phyloP scores from a whole-genome alignment of 2,797 vertebrate species.

The Danio jaintianensis region DNA sequence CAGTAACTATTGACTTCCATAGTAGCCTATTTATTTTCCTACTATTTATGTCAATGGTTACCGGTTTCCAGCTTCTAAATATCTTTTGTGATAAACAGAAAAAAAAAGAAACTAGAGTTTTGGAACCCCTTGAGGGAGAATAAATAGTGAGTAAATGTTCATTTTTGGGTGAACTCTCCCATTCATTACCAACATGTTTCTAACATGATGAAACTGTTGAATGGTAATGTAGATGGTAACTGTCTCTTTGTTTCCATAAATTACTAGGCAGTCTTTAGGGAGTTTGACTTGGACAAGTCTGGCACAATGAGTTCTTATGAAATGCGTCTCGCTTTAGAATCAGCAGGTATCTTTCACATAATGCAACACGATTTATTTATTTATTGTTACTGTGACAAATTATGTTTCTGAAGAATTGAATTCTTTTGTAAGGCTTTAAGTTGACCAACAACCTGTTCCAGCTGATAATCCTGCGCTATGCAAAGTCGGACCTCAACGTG shows the following conservation, averaged over 20 bases:
- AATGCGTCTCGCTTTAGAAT: slow-evolving; percentile 85
- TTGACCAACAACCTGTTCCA: slow-evolving; percentile 82
- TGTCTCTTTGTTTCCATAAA: neutral
- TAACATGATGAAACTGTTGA: neutral
- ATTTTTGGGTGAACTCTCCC: no score
- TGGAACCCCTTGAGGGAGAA: no score
- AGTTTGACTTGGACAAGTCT: slow-evolving; percentile 86
- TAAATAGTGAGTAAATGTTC: no score
- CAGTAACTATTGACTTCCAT: no score
- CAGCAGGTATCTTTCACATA: slow-evolving; percentile 74
- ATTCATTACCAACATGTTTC: no score
- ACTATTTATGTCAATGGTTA: no score
- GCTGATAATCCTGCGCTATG: slow-evolving; percentile 84
- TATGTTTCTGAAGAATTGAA: neutral
- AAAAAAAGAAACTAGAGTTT: no score
- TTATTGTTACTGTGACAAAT: neutral
- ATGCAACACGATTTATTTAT: neutral
- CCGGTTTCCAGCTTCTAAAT: no score
- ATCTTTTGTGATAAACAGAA: no score
- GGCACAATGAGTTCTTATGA: slow-evolving; percentile 87
- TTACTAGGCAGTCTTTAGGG: slow-evolving; percentile 78
- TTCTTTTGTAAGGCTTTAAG: slow-evolving; percentile 78
- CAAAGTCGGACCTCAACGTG: slow-evolving; percentile 85
- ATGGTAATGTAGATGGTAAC: neutral
- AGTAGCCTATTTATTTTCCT: no score